Conservation (phyloP, 2,888 invertebrate genomes). For the Macrosiphum euphorbiae region DNA sequence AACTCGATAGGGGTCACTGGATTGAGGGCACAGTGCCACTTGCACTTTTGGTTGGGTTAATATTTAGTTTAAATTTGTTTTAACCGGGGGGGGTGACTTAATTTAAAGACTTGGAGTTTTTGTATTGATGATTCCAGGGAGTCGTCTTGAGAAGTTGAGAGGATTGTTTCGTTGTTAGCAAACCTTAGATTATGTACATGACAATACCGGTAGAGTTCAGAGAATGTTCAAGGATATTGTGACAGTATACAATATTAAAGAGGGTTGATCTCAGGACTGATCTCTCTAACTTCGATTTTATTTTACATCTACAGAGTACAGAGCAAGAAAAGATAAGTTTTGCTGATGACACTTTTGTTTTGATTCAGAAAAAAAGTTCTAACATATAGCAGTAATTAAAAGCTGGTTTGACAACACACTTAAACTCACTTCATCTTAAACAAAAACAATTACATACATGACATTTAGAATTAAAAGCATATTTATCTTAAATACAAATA, state of each 20-base stretch:
- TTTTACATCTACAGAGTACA: not conserved
- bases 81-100: too few relatives aligned
- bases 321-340: not conserved
- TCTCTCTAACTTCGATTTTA: not conserved
- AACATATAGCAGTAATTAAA: not conserved
- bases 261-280: not conserved
- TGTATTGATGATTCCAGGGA: too few relatives aligned
- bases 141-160: too few relatives aligned
- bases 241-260: not conserved
- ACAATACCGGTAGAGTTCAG: not conserved
- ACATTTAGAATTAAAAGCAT: too few relatives aligned
- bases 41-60: too few relatives aligned
- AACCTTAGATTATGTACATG: too few relatives aligned
- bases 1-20: too few relatives aligned
- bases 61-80: too few relatives aligned
- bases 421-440: not conserved
- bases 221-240: not conserved
- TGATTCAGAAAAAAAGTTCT: not conserved
- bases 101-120: too few relatives aligned
- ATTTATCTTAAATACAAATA: too few relatives aligned
- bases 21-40: too few relatives aligned
- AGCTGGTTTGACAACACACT: not conserved
- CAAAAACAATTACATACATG: not conserved
- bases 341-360: not conserved
- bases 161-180: not conserved